Conservation (phyloP, 2,797 vertebrate species). For the Clarias platycephalus region DNA sequence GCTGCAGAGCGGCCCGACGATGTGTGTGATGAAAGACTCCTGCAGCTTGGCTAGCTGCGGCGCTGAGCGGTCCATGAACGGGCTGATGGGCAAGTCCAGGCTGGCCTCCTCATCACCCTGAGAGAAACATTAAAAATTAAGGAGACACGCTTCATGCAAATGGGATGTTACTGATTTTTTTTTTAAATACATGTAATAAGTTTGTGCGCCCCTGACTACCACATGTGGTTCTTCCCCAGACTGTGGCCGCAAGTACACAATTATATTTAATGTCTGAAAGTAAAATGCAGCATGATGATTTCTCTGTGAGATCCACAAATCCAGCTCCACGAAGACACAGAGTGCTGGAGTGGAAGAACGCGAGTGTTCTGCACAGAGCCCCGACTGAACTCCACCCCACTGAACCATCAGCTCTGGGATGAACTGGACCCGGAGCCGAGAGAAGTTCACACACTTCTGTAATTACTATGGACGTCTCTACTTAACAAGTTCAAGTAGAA, state of each 20-base stretch:
- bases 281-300: background rate
- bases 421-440: no score
- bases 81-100: constrained; percentile 92
- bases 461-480: background rate
- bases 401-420: no score
- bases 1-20: constrained; percentile 94
- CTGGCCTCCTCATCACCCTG: constrained; percentile 96
- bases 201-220: background rate
- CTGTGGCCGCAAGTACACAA: no score
- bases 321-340: background rate
- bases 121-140: background rate
- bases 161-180: background rate
- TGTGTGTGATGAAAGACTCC: constrained; percentile 98
- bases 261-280: background rate
- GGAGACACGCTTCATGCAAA: no score
- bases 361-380: no score
- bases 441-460: background rate
- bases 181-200: background rate
- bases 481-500: background rate
- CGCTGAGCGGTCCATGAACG: constrained; percentile 96
- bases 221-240: background rate
- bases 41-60: constrained; percentile 96
- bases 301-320: background rate
- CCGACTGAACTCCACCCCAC: no score
- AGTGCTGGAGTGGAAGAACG: no score